phyloP scores from a whole-genome alignment of 2,888 invertebrate species.

The Lycaena phlaeas region DNA sequence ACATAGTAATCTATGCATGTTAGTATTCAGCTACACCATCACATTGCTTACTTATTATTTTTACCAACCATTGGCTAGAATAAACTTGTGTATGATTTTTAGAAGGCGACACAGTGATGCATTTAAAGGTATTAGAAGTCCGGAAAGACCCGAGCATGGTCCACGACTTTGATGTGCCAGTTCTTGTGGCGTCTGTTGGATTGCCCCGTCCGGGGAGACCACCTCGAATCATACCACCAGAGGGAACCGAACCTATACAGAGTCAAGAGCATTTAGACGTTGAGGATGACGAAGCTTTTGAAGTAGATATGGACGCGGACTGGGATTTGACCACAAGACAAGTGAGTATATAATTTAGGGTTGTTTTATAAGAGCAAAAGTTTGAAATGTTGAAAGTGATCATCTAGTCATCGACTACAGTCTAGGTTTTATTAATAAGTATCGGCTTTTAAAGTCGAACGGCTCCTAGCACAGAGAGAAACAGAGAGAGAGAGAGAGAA shows the following conservation, averaged over 20 bases:
- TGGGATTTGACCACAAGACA: slow-evolving; percentile 97
- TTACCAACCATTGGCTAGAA: no score
- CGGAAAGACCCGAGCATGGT: slow-evolving; percentile 87
- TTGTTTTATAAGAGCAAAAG: no score
- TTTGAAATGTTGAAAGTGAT: no score
- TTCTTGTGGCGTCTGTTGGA: slow-evolving; percentile 75
- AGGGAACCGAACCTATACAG: slow-evolving; percentile 32
- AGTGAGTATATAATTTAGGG: slow-evolving; percentile 64
- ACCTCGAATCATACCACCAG: slow-evolving; percentile 27
- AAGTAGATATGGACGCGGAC: slow-evolving; percentile 70
- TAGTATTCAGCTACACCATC: no score
- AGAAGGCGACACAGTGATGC: slow-evolving; percentile 91
- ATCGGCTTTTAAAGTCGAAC: no score
- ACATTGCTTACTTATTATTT: no score
- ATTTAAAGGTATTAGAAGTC: slow-evolving; percentile 88
- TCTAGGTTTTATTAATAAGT: no score
- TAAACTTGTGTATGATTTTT: no score
- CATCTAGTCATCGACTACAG: no score
- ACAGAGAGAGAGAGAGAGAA: no score
- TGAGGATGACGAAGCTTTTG: slow-evolving; percentile 71
- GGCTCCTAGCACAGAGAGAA: no score
- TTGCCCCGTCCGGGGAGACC: slow-evolving; percentile 53
- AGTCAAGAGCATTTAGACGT: slow-evolving; percentile 61
- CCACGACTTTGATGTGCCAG: slow-evolving; percentile 91
- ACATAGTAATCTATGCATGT: no score